Percentiles rank a stretch among this genome's conserved stretches.
phyloP scores from a whole-genome alignment of 2,888 invertebrate genomes.

The Ophioninae sp. region DNA sequence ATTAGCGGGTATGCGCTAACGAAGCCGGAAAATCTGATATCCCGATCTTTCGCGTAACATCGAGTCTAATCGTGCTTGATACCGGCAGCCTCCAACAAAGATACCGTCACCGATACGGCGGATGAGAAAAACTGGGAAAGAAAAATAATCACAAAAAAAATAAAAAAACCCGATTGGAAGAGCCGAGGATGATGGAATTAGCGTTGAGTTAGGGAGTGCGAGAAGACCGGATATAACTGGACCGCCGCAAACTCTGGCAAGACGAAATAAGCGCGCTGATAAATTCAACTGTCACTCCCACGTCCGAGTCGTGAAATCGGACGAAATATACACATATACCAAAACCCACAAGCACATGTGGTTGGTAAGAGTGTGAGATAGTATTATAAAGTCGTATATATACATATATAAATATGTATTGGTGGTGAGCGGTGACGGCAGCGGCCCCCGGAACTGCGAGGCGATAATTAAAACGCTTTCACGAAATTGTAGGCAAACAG shows the following conservation, averaged over 20 bases:
- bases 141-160: background rate
- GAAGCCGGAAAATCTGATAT: constrained; percentile 40
- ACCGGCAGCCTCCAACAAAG: background rate
- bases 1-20: constrained; percentile 50
- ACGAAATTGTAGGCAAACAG: constrained; percentile 81
- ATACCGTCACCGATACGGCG: background rate
- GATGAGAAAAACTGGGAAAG: background rate
- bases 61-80: constrained; percentile 10
- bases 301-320: constrained; percentile 24
- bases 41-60: constrained; percentile 20
- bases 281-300: constrained; percentile 15
- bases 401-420: constrained; percentile 2
- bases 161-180: background rate
- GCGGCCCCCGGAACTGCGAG: constrained; percentile 46
- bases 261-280: background rate
- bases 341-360: background rate
- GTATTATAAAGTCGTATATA: constrained; percentile 23
- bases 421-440: constrained; percentile 40
- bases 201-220: background rate
- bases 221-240: constrained; percentile 2
- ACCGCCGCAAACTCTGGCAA: background rate
- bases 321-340: constrained; percentile 14
- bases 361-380: background rate
- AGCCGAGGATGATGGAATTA: background rate
- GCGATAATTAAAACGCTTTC: constrained; percentile 79